Conservation (phyloP, 2,888 invertebrate genomes). For the Drosophila diplacantha region DNA sequence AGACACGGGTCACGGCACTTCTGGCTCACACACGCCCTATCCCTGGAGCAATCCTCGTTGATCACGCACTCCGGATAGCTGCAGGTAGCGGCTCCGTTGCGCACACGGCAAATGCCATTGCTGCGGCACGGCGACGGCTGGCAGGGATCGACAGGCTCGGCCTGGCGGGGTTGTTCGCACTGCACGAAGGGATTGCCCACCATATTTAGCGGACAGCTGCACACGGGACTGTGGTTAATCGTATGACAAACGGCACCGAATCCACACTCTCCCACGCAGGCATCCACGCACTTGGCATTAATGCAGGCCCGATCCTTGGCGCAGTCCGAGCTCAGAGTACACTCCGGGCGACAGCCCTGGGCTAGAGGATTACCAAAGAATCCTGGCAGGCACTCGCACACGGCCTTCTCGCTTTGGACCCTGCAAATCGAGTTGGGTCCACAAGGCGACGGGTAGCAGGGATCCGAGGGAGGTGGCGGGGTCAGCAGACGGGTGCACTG, state of each 20-base stretch:
- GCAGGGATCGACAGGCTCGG: slow-evolving; percentile 84
- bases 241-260: slow-evolving; percentile 86
- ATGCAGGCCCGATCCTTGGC: slow-evolving; percentile 86
- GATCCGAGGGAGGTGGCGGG: slow-evolving; percentile 76
- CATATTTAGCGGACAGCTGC: slow-evolving; percentile 85
- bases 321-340: slow-evolving; percentile 89
- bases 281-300: slow-evolving; percentile 88
- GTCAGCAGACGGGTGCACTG: slow-evolving; percentile 78
- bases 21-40: slow-evolving; percentile 88
- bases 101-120: slow-evolving; percentile 88
- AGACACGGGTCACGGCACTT: slow-evolving; percentile 91
- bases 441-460: slow-evolving; percentile 86
- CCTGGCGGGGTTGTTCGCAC: slow-evolving; percentile 79
- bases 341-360: slow-evolving; percentile 88
- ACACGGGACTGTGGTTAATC: slow-evolving; percentile 91
- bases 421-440: slow-evolving; percentile 87
- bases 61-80: slow-evolving; percentile 91
- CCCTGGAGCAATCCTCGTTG: slow-evolving; percentile 91
- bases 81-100: slow-evolving; percentile 85
- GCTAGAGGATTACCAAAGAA: slow-evolving; percentile 84
- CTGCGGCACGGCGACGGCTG: slow-evolving; percentile 89
- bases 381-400: slow-evolving; percentile 87
- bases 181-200: slow-evolving; percentile 90
- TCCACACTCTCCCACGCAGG: slow-evolving; percentile 89
- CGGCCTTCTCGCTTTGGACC: slow-evolving; percentile 79